Base-by-base conservation (phyloP, 1,140 invertebrate genomes). In the Drosophila cardini region DNA sequence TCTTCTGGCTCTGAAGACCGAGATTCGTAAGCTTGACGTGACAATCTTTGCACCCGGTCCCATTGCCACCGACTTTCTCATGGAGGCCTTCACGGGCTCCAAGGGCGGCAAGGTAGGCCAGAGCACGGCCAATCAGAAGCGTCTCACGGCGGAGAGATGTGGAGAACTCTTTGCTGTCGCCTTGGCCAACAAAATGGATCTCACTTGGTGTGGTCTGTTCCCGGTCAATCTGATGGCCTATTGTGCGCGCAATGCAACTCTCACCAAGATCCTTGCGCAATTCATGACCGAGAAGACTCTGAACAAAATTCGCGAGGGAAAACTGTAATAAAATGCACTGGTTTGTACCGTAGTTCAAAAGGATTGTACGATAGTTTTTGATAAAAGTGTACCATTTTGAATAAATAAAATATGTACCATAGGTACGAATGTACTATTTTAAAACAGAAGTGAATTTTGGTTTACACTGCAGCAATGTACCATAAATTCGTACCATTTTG, bases 41-140 rank as follows among this genome's bases (percentile, higher is more conserved):
- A 96, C 95, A 0, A 79, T 97, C n/a, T 91, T 96, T 16, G 96
- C 96, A 73, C 96, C 96, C 4, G 97, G 96, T 13, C 96, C 96
- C 10, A 93, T 95, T 36, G 95, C 95, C 84, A 96, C 96, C 0
- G 94, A 96, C 75, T 95, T 97, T 72, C 91, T 97, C n/a, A 74
- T 93, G 52, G 94, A 95, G 86, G 94, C 95, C 76, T 96, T 96
- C 80, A 97, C 96, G 0, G 95, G 93, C 13, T 94, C 93, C 63
- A 63, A 91, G 9, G 95, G 94, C 45, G 91, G 95, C 40, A 91
- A 91, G 36, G 95, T 94, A 74, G 94, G 93, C 16, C 90, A 92
- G 21, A 91, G 92, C n/a, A 92, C 93, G 55, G 69, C 92, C 3
- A 93, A 92, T 15, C 94, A 95, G 74, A 90, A 85, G 32, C 93